Evolutionary conservation across 2,797 vertebrate genomes (phyloP), one percentile per base, ranked within the genome.

Genomic region (Betta splendens): DNA sequence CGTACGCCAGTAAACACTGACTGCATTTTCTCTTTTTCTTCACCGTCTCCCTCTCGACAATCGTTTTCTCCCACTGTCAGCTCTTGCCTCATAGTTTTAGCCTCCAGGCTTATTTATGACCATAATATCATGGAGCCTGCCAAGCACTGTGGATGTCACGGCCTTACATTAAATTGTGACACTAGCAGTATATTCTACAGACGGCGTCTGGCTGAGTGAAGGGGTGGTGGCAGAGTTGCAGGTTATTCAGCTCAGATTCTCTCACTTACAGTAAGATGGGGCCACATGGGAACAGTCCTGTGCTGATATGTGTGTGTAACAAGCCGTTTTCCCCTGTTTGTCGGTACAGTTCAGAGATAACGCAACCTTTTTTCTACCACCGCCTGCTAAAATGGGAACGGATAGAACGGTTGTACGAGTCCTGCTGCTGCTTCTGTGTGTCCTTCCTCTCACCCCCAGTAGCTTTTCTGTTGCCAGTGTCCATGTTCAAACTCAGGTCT

Each of bases 1-100:
- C 25, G 76, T 78, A 77, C 75, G 43, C 72, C 81, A 79, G 81
- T 89, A 88, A 89, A 89, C 87, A 85, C 62, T 66, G 77, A 65
- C 62, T 75, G 77, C 65, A 72, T 81, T 60, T 62, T 38, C 49
- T 65, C 73, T 76, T 45, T 63, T 53, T 71, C 61, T 31, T 43
- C 15, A 63, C 55, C 50, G 44, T 52, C 66, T 70, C 29, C 43
- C 63, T 56, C 54, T 36, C 39, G 43, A 22, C 37, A 7, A 65
- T 71, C 13, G 0, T 56, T 57, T 44, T 69, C 64, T 55, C 65
- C 70, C 56, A 58, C 63, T 60, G 75, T 72, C 37, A 44, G 39
- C 52, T 63, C 18, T 84, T 83, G 70, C 81, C 79, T 83, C 78
- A 80, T 70, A 62, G 60, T 64, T 43, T n/a, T n/a, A n/a, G 26